Percentiles rank a stretch among this genome's conserved stretches.
Conservation (phyloP, 2,113 vertebrate genomes). For the Tychaedon coryphoeus region DNA sequence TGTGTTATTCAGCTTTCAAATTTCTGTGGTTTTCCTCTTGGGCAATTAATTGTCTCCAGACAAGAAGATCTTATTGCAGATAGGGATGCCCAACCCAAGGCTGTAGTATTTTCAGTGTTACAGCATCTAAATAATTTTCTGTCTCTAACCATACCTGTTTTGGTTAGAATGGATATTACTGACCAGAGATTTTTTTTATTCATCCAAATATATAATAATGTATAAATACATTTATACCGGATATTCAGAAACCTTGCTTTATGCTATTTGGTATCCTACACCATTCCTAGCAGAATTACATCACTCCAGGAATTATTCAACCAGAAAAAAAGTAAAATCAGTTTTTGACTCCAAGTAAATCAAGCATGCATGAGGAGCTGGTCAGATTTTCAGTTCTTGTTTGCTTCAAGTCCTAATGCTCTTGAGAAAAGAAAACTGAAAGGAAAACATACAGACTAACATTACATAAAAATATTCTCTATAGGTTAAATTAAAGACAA, state of each 20-base stretch:
- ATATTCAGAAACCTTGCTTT: not conserved
- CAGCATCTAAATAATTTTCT: not conserved
- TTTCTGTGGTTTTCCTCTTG: not conserved
- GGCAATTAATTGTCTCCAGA: not conserved
- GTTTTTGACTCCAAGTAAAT: slow-evolving; percentile 22
- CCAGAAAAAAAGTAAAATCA: slow-evolving; percentile 19
- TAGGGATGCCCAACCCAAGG: not conserved
- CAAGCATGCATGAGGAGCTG: not conserved
- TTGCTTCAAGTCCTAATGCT: slow-evolving; percentile 8
- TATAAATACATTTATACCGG: not conserved
- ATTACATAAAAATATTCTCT: not conserved
- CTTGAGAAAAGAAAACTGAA: slow-evolving; percentile 1
- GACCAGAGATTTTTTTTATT: not conserved
- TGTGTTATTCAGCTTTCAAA: not conserved
- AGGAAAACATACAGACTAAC: not conserved
- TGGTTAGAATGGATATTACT: not conserved
- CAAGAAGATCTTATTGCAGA: not conserved
- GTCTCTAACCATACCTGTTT: not conserved
- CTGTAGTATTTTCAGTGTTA: not conserved
- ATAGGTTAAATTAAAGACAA: not conserved
- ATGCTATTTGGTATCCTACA: not conserved
- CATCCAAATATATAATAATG: not conserved
- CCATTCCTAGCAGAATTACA: not conserved
- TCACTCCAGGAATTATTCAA: not conserved
- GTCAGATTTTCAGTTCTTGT: not conserved